Conservation (phyloP, 2,888 invertebrate genomes). For the Andrena bicolor region DNA sequence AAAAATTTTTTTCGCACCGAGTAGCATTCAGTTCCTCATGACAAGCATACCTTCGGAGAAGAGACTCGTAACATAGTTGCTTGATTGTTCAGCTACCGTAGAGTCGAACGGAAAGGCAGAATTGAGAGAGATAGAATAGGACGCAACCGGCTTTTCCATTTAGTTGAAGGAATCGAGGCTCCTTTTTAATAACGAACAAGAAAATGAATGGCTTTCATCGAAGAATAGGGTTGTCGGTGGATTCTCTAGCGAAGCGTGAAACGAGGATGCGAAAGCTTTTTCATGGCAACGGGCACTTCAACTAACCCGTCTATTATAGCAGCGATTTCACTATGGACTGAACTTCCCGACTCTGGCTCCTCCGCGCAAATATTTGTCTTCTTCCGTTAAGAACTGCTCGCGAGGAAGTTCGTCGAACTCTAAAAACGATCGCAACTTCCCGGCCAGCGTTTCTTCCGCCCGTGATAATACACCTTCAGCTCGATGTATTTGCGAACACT, state of each 20-base stretch:
- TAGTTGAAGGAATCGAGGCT: slow-evolving; percentile 15
- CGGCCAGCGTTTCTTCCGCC: neutral
- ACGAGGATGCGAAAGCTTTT: slow-evolving; percentile 28
- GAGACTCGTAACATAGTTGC: neutral
- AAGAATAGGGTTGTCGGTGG: neutral
- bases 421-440: slow-evolving; percentile 22
- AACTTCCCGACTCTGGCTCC: slow-evolving; percentile 30
- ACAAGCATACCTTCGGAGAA: neutral
- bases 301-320: slow-evolving; percentile 37
- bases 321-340: slow-evolving; percentile 15
- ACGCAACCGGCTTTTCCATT: slow-evolving; percentile 7
- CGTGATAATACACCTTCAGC: neutral
- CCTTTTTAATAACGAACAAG: slow-evolving; percentile 39
- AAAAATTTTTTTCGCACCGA: too few species aligned
- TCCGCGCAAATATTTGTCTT: slow-evolving; percentile 56
- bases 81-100: neutral
- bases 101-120: neutral
- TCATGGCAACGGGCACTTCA: slow-evolving; percentile 28
- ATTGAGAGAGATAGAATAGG: neutral
- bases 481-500: neutral
- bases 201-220: slow-evolving; percentile 10
- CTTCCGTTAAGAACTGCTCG: slow-evolving; percentile 23
- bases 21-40: neutral
- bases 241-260: slow-evolving; percentile 19
- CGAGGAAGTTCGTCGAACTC: slow-evolving; percentile 14